Percentiles rank a stretch among this genome's conserved stretches.
Conservation (phyloP, 1,140 invertebrate genomes). For the Paralvinella palmiformis region DNA sequence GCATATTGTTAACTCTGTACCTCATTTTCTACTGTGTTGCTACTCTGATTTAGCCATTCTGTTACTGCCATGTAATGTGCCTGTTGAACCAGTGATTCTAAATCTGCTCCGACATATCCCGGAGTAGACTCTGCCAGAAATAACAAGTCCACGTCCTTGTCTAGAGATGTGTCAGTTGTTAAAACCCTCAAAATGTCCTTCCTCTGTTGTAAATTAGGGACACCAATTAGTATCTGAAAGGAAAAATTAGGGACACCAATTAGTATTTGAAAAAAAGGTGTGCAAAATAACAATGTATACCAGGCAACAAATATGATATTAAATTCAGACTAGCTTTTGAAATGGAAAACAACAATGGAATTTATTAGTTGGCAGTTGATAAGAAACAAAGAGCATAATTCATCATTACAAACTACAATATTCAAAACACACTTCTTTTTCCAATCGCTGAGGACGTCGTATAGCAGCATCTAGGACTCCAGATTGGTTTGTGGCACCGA, state of each 20-base stretch:
- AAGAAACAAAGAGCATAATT: background rate
- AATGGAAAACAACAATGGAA: background rate
- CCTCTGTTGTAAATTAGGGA: constrained; percentile 33
- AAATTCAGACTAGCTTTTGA: background rate
- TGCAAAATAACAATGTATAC: background rate
- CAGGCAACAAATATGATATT: background rate
- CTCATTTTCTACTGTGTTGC: too few species aligned
- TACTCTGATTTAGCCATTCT: too few species aligned
- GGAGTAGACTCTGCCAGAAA: constrained; percentile 42
- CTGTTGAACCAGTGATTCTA: constrained; percentile 47
- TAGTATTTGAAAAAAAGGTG: background rate
- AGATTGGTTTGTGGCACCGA: too few species aligned
- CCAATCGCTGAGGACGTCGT: constrained; percentile 23
- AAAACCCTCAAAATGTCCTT: constrained; percentile 29
- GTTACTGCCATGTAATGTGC: too few species aligned
- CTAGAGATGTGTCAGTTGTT: constrained; percentile 21
- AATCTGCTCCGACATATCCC: constrained; percentile 54
- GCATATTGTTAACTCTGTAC: too few species aligned
- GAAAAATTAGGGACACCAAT: constrained; percentile 2
- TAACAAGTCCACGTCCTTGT: constrained; percentile 27
- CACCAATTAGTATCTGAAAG: constrained; percentile 37
- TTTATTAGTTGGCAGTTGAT: background rate
- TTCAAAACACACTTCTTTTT: constrained; percentile 34
- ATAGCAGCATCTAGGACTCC: background rate
- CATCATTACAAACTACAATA: background rate